These are phyloP conservation scores for Patagioenas fasciata DNA, from an alignment of 2,113 vertebrate genomes.

Conservation along the genomic window DNA sequence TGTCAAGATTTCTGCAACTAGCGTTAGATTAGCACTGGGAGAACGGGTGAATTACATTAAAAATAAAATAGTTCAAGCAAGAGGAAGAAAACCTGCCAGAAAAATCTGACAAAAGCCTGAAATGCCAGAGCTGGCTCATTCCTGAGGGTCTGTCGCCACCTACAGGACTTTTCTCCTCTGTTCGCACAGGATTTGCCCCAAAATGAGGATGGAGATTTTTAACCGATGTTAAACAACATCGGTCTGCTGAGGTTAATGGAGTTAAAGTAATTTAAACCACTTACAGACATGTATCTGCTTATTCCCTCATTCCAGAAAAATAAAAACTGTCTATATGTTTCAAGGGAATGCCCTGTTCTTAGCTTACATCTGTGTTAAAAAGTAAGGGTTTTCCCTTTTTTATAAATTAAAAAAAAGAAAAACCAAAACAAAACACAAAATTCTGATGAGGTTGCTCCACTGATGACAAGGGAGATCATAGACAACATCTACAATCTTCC, in stretches of 20 bases:
- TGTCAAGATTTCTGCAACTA: constrained; percentile 64
- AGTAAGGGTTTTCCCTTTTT: background rate
- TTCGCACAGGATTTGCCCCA: background rate
- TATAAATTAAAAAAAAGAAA: background rate
- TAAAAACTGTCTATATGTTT: background rate
- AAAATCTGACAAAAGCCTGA: constrained; percentile 53
- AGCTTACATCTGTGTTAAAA: background rate
- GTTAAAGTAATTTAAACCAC: background rate
- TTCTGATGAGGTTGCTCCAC: background rate
- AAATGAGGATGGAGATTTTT: background rate
- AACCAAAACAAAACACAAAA: background rate
- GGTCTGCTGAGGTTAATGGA: background rate
- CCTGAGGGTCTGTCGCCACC: constrained; percentile 77
- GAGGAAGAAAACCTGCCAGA: constrained; percentile 55
- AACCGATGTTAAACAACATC: background rate
- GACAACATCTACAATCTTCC: background rate
- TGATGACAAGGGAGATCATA: background rate
- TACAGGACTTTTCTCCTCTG: constrained; percentile 64
- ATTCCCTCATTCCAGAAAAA: background rate
- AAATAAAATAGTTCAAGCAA: constrained; percentile 72
- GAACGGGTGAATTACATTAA: constrained; percentile 69
- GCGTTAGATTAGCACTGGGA: constrained; percentile 44
- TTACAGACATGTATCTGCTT: background rate
- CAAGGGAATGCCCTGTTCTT: background rate
- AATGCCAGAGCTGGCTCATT: constrained; percentile 50